Percentiles rank a stretch among this genome's conserved stretches.
Evolutionary conservation across 2,113 vertebrate genomes (phyloP).

Genomic region (Azemiops feae): DNA sequence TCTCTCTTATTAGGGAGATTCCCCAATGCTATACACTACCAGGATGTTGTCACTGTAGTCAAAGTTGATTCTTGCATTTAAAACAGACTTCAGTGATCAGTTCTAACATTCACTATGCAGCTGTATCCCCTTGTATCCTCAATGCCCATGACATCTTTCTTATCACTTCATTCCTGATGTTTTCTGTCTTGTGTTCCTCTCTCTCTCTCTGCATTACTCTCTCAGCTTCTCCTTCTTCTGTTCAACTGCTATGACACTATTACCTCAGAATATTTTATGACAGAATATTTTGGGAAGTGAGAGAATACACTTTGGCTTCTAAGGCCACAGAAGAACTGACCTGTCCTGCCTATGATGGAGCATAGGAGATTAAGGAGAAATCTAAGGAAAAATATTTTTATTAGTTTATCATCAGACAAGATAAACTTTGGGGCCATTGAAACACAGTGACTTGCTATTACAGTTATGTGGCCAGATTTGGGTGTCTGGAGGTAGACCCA

Average conservation of each 20-base stretch:
- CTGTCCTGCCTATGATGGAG: neutral
- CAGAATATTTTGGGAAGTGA: neutral
- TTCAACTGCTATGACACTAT: neutral
- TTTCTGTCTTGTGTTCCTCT: neutral
- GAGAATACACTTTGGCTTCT: neutral
- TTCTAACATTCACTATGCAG: neutral
- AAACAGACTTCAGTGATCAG: slow-evolving; percentile 62
- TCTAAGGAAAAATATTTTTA: neutral
- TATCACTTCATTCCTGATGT: neutral
- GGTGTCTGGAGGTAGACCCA: neutral
- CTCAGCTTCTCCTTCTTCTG: neutral
- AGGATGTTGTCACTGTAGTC: slow-evolving; percentile 66
- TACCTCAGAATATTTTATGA: neutral
- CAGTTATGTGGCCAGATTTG: neutral
- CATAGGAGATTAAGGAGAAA: neutral
- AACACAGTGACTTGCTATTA: neutral
- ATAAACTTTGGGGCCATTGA: neutral
- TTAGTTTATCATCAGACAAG: neutral
- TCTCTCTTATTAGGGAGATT: slow-evolving; percentile 74
- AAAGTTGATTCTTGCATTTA: slow-evolving; percentile 64
- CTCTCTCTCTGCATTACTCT: neutral
- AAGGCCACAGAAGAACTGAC: neutral
- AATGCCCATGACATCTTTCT: neutral
- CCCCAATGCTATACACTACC: slow-evolving; percentile 75
- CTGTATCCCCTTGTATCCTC: neutral